Conservation (phyloP, 1,140 invertebrate genomes). For the Colletes latitarsis region DNA sequence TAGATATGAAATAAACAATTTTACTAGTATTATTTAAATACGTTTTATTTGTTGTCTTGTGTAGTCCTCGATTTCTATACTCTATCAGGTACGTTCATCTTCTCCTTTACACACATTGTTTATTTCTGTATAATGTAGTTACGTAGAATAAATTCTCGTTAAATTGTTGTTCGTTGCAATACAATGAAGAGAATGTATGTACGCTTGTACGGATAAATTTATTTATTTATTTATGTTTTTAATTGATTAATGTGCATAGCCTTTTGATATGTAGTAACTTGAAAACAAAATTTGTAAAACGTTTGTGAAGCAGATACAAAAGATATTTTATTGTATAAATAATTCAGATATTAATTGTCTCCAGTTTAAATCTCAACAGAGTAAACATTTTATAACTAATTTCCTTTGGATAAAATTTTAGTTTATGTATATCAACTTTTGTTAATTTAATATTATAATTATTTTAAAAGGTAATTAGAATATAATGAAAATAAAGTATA, state of each 20-base stretch:
- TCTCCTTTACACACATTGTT: slow-evolving; percentile 14
- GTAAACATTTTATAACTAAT: no score
- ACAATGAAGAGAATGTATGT: no score
- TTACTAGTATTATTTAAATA: slow-evolving; percentile 34
- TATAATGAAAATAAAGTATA: background rate
- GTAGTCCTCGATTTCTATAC: background rate
- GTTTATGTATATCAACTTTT: background rate
- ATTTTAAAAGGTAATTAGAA: background rate
- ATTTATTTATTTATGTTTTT: background rate
- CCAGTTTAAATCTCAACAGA: background rate
- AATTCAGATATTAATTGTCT: background rate
- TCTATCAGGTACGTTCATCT: slow-evolving; percentile 31
- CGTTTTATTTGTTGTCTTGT: slow-evolving; percentile 29
- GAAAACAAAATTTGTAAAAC: background rate
- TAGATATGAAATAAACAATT: slow-evolving; percentile 28
- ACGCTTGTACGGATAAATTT: background rate
- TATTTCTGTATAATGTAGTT: slow-evolving; percentile 11
- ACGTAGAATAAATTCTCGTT: background rate
- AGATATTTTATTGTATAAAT: background rate
- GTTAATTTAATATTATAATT: background rate
- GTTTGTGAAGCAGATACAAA: background rate
- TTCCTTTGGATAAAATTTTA: background rate
- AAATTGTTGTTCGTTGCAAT: background rate
- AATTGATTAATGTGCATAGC: background rate
- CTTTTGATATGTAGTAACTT: background rate